Percentiles rank a stretch among this genome's conserved stretches.
Conservation (phyloP, 30 jellyfish, hydroid and myxozoan species). For the Pelagia noctiluca region DNA sequence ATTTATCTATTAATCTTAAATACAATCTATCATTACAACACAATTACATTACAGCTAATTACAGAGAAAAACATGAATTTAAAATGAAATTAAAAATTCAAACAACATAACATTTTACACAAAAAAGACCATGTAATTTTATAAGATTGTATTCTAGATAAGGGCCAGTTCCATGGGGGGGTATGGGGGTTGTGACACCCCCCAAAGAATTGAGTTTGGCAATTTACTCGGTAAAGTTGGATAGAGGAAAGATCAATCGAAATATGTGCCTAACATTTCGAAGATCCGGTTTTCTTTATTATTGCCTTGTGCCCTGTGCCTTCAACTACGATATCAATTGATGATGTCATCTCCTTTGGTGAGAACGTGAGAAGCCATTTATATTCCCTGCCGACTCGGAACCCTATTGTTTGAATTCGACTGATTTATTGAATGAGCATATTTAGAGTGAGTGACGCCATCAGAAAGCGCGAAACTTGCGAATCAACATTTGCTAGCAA, state of each 20-base stretch:
- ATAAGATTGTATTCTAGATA: too few species aligned
- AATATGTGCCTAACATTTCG: neutral
- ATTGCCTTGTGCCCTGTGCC: slow-evolving; percentile 7
- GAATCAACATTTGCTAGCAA: neutral
- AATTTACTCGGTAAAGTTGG: too few species aligned
- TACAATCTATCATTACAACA: too few species aligned
- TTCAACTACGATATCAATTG: neutral
- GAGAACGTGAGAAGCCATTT: neutral
- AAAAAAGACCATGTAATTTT: too few species aligned
- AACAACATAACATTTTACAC: too few species aligned
- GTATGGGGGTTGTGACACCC: too few species aligned
- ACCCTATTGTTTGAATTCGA: neutral
- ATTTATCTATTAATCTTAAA: too few species aligned
- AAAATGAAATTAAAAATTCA: too few species aligned
- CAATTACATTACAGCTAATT: too few species aligned
- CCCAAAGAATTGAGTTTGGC: too few species aligned
- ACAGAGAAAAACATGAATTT: too few species aligned
- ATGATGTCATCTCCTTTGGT: neutral
- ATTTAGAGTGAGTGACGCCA: neutral
- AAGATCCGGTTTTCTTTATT: neutral
- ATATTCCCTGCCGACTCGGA: neutral
- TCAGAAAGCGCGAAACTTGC: neutral
- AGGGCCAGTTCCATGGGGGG: neutral
- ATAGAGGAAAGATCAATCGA: neutral
- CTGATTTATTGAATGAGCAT: neutral